Percentiles rank a stretch among this genome's conserved stretches.
Evolutionary conservation across 2,888 invertebrate species (phyloP).

Genomic region (Platycnemis pennipes): DNA sequence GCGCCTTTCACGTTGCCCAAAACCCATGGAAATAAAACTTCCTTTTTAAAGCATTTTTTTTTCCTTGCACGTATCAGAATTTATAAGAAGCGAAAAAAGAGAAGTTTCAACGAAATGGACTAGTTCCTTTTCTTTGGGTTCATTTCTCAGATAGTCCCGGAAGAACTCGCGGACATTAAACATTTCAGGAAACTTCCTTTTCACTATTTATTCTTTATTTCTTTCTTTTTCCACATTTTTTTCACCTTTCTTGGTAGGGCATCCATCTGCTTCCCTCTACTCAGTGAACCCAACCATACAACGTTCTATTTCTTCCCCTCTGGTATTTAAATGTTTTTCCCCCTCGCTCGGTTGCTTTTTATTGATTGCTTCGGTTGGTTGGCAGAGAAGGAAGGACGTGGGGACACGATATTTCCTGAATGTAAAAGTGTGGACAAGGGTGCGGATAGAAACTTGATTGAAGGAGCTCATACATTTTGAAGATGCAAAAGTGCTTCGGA

Average conservation of each 20-base stretch:
- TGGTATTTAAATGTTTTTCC: not conserved
- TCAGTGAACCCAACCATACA: not conserved
- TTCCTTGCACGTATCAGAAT: not conserved
- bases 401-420: no score
- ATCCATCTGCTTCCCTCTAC: not conserved
- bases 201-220: not conserved
- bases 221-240: not conserved
- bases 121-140: not conserved
- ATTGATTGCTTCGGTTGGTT: not conserved
- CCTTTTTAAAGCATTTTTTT: not conserved
- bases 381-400: not conserved
- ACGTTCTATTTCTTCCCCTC: not conserved
- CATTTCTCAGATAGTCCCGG: conserved; percentile 10
- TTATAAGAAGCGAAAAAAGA: conserved; percentile 11
- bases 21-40: not conserved
- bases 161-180: conserved; percentile 7
- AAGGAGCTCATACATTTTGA: no score
- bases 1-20: not conserved
- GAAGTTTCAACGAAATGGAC: not conserved
- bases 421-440: no score
- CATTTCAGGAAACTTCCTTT: conserved; percentile 22
- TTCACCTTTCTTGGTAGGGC: conserved; percentile 1
- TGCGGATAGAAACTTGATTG: not conserved
- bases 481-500: no score
- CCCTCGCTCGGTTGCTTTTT: not conserved